Percentiles rank a stretch among this genome's conserved stretches.
Evolutionary conservation across 2,113 vertebrate genomes (phyloP).

Genomic region (Heteronetta atricapilla): DNA sequence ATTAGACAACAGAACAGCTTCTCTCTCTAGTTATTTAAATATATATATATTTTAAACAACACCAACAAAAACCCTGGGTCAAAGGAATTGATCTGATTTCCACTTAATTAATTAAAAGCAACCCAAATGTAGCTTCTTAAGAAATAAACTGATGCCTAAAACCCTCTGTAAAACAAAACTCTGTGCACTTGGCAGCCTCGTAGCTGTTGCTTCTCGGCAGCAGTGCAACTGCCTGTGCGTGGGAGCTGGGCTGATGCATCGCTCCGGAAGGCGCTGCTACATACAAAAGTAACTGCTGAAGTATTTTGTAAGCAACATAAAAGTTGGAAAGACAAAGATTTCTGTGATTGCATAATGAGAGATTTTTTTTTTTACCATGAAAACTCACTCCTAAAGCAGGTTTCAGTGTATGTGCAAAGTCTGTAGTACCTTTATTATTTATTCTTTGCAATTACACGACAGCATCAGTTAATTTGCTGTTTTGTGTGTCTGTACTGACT

Average conservation of each 20-base stretch:
- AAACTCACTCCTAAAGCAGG: neutral
- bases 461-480: neutral
- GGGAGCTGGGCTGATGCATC: neutral
- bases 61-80: neutral
- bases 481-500: neutral
- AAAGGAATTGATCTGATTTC: neutral
- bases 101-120: neutral
- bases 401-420: neutral
- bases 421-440: neutral
- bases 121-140: accelerated
- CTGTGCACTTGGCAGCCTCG: neutral
- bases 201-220: neutral
- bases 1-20: neutral
- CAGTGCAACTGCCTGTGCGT: accelerated
- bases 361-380: neutral
- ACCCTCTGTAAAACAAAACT: neutral
- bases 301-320: neutral
- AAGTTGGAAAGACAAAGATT: neutral
- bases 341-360: neutral
- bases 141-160: neutral
- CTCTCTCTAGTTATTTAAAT: neutral
- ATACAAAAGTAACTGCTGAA: accelerated
- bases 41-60: neutral
- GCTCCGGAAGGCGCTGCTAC: neutral
- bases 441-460: neutral